phyloP scores from a whole-genome alignment of 1,140 invertebrate genomes.

The Drosophila erecta region DNA sequence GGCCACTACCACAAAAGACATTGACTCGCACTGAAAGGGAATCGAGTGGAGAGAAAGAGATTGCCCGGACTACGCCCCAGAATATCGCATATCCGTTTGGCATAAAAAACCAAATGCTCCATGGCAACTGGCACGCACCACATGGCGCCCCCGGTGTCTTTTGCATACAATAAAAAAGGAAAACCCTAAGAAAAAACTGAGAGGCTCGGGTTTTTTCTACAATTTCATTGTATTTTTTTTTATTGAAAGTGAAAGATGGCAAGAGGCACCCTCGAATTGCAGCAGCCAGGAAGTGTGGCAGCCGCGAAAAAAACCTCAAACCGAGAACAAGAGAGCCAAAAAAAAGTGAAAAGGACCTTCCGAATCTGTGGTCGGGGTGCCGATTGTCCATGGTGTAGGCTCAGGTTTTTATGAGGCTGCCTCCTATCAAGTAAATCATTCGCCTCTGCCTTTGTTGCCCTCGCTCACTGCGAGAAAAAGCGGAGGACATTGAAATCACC shows the following conservation, averaged over 20 bases:
- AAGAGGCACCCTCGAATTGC: constrained; percentile 73
- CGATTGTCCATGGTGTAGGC: constrained; percentile 64
- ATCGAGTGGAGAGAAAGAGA: constrained; percentile 61
- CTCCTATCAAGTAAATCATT: constrained; percentile 73
- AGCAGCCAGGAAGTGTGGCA: constrained; percentile 78
- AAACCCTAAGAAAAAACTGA: constrained; percentile 57
- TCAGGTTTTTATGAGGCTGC: constrained; percentile 42
- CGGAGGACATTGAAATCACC: no score
- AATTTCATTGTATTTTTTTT: constrained; percentile 76
- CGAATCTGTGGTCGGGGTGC: constrained; percentile 72
- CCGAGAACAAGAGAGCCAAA: constrained; percentile 28
- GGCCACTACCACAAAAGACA: constrained; percentile 73
- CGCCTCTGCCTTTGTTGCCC: constrained; percentile 27
- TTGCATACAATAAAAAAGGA: constrained; percentile 56
- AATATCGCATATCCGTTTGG: constrained; percentile 81
- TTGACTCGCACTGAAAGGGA: constrained; percentile 56
- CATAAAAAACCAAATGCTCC: constrained; percentile 67
- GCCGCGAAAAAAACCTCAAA: constrained; percentile 59
- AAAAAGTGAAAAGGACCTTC: constrained; percentile 80
- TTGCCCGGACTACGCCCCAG: constrained; percentile 63
- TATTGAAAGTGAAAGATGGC: constrained; percentile 77
- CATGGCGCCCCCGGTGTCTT: constrained; percentile 74
- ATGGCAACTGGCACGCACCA: constrained; percentile 71
- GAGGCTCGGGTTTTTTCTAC: constrained; percentile 68
- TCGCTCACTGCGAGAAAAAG: background rate